Conservation (phyloP, 2,888 invertebrate genomes). For the Sialis lutaria region DNA sequence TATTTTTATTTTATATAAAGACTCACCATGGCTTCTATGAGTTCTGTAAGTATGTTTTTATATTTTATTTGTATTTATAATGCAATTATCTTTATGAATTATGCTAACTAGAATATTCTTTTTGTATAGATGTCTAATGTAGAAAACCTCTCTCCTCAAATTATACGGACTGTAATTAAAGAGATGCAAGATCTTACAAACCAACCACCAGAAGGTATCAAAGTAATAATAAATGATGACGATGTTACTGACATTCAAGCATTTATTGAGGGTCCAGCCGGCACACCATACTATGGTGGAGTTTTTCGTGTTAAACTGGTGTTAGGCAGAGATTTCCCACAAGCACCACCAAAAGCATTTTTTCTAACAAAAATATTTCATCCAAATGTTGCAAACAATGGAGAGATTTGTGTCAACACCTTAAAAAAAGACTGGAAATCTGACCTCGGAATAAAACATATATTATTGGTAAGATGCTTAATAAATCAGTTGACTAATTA, state of each 20-base stretch:
- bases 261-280: slow-evolving; percentile 67
- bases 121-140: slow-evolving; percentile 63
- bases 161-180: slow-evolving; percentile 68
- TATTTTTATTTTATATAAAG: background rate
- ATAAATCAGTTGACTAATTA: slow-evolving; percentile 8
- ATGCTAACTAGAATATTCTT: background rate
- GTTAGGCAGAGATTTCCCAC: slow-evolving; percentile 83
- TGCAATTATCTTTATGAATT: background rate
- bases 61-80: background rate
- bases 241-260: slow-evolving; percentile 91
- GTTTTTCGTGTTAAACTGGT: slow-evolving; percentile 77
- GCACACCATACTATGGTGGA: slow-evolving; percentile 79
- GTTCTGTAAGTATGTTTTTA: slow-evolving; percentile 5
- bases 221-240: slow-evolving; percentile 75
- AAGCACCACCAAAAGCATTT: slow-evolving; percentile 79
- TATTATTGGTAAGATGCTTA: slow-evolving; percentile 49
- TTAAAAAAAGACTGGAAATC: slow-evolving; percentile 93
- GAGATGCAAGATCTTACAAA: slow-evolving; percentile 73
- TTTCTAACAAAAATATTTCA: slow-evolving; percentile 95
- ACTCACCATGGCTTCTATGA: slow-evolving; percentile 9
- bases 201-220: slow-evolving; percentile 80
- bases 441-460: slow-evolving; percentile 87
- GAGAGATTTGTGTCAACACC: slow-evolving; percentile 94
- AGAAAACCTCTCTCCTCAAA: slow-evolving; percentile 90
- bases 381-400: slow-evolving; percentile 85